Base-by-base conservation (phyloP, 2,797 vertebrate genomes). In the Gadopsis bispinosus region DNA sequence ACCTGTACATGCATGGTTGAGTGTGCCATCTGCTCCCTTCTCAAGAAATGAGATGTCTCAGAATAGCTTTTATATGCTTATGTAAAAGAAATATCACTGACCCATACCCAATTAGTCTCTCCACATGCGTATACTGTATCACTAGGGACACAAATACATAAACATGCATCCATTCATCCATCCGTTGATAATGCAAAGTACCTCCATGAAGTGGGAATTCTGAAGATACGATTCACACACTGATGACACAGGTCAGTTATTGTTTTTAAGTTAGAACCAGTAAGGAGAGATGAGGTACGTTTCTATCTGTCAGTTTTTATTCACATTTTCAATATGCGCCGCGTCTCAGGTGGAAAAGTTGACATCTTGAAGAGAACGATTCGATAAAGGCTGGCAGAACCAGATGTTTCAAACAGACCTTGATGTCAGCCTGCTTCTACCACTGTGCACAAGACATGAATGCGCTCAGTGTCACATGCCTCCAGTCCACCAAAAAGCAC, bases 11-110 rank as follows among this genome's bases (percentile, higher is more conserved):
- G 91, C 91, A 84, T 91, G 91, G 79, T 70, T 87, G 88, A 86
- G 33, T 48, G 3, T 9, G 63, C 93, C 95, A 94, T 94, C 95
- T 95, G 95, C 89, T 93, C 83, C 79, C 74, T 69, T 86, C 77
- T 88, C 80, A 84, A 83, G 69, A 81, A 76, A 73, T 2, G 68
- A 65, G 67, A 77, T 77, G 9, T 85, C 85, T 88, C 83, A 72
- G 87, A 89, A 87, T 85, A 84, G 89, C 80, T 75, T 81, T 89
- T 81, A 84, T 78, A 50, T 69, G 82, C 81, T 89, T 89, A 87
- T 17, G 31, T 91, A 89, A 92, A 85, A 85, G 22, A 81, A 85
- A 87, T 69, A 55, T 59, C 85, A 80, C 67, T 88, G 90, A 88
- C 83, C 90, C 90, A 71, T 85, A 77, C 7, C 71, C 83, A 81